A percentile compares a stretch with the other conserved stretches of the same genome.
phyloP scores from a whole-genome alignment of 2,888 invertebrate species.

The Trichogramma evanescens region DNA sequence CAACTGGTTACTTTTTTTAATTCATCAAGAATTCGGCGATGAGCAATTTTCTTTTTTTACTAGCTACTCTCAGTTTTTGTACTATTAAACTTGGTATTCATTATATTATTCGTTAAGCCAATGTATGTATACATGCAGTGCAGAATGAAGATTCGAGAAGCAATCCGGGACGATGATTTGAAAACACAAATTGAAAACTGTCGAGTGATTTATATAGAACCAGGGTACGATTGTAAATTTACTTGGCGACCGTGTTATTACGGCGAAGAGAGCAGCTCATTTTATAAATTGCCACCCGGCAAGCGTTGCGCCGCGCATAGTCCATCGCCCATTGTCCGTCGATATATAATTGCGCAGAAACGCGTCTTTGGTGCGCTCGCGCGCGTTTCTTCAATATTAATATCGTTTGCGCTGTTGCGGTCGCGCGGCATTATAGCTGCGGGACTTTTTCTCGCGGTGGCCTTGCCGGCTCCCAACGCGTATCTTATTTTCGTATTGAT shows the following conservation, averaged over 20 bases:
- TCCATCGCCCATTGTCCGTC: not conserved
- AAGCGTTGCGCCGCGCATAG: not conserved
- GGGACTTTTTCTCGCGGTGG: not conserved
- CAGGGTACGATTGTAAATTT: not conserved
- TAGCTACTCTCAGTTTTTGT: too few relatives aligned
- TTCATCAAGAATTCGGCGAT: too few relatives aligned
- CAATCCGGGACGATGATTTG: too few relatives aligned
- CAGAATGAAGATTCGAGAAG: too few relatives aligned
- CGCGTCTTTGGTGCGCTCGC: not conserved
- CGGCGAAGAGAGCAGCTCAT: not conserved
- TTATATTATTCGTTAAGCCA: too few relatives aligned
- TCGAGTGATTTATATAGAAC: too few relatives aligned
- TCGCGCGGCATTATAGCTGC: not conserved
- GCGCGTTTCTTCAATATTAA: not conserved
- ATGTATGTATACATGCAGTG: too few relatives aligned
- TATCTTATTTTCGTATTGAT: not conserved
- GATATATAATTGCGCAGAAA: not conserved
- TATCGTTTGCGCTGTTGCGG: not conserved
- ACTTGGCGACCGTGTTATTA: not conserved
- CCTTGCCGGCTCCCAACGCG: not conserved
- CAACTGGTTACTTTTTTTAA: too few relatives aligned
- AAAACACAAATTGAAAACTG: too few relatives aligned
- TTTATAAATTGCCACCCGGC: constrained; percentile 9
- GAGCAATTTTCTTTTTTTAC: too few relatives aligned
- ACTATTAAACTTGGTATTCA: too few relatives aligned